These are phyloP conservation scores for Zeus faber DNA, from an alignment of 2,113 vertebrate species.

Conservation along the genomic window DNA sequence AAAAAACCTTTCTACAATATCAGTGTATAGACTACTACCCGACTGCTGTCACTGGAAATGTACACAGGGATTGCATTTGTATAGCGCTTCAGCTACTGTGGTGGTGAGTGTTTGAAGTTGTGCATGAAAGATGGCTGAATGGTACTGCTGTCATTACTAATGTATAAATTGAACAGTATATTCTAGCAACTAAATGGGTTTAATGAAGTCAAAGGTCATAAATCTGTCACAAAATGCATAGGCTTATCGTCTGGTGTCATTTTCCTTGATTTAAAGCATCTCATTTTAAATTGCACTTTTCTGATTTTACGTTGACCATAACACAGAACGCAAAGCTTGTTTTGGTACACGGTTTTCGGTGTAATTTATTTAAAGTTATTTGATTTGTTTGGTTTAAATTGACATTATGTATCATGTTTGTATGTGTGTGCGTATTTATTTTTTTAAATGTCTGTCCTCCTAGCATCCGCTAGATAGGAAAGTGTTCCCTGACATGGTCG, in stretches of 20 bases:
- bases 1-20: conserved; percentile 12
- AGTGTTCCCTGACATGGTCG: conserved; percentile 30
- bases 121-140: conserved; percentile 31
- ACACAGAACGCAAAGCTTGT: conserved; percentile 29
- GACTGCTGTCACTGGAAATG: conserved; percentile 36
- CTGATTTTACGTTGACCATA: conserved; percentile 34
- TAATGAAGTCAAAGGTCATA: conserved; percentile 18
- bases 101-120: conserved; percentile 33
- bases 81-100: conserved; percentile 27
- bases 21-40: conserved; percentile 33
- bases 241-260: conserved; percentile 28
- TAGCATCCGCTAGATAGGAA: conserved; percentile 37
- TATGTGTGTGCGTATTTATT: conserved; percentile 32
- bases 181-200: conserved; percentile 24
- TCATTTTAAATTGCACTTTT: conserved; percentile 46
- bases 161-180: conserved; percentile 20
- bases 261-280: conserved; percentile 28
- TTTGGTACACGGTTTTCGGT: conserved; percentile 63
- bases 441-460: conserved; percentile 34
- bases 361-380: conserved; percentile 28
- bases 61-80: conserved; percentile 21
- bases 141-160: conserved; percentile 32
- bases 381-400: conserved; percentile 35
- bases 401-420: conserved; percentile 11
- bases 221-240: conserved; percentile 4